phyloP scores from a whole-genome alignment of 2,113 vertebrate species.

The Neodontobutis hainanensis region DNA sequence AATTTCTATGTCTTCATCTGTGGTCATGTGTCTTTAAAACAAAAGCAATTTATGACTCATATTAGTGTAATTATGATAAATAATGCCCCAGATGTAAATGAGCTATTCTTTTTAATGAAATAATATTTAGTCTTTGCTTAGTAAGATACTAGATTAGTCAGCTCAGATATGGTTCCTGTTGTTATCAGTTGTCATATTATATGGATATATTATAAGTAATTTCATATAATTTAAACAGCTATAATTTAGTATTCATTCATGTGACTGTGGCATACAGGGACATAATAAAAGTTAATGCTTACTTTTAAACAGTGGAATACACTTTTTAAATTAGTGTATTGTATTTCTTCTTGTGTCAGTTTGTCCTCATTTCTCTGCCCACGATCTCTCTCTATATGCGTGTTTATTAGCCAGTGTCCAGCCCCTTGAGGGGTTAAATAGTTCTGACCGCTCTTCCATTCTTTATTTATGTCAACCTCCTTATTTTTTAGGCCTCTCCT shows the following conservation, averaged over 20 bases:
- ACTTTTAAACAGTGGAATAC: too few relatives aligned
- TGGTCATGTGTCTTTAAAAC: neutral
- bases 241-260: too few relatives aligned
- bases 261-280: too few relatives aligned
- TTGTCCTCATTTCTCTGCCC: neutral
- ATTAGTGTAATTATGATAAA: neutral
- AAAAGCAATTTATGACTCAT: neutral
- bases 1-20: neutral
- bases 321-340: neutral
- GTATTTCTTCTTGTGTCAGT: neutral
- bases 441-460: conserved; percentile 30
- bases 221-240: too few relatives aligned
- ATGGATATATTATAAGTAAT: too few relatives aligned
- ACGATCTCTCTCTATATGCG: neutral
- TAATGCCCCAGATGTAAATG: neutral
- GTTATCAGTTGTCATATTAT: too few relatives aligned
- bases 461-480: conserved; percentile 40
- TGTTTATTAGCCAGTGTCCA: conserved; percentile 44
- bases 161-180: too few relatives aligned
- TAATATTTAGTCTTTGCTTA: neutral
- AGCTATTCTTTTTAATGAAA: neutral
- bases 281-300: too few relatives aligned
- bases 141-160: too few relatives aligned
- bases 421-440: conserved; percentile 35
- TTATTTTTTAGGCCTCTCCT: conserved; percentile 14